Evolutionary conservation across 2,888 invertebrate species (phyloP), one percentile per base, ranked within the genome.

Genomic region (Carterocephalus palaemon): DNA sequence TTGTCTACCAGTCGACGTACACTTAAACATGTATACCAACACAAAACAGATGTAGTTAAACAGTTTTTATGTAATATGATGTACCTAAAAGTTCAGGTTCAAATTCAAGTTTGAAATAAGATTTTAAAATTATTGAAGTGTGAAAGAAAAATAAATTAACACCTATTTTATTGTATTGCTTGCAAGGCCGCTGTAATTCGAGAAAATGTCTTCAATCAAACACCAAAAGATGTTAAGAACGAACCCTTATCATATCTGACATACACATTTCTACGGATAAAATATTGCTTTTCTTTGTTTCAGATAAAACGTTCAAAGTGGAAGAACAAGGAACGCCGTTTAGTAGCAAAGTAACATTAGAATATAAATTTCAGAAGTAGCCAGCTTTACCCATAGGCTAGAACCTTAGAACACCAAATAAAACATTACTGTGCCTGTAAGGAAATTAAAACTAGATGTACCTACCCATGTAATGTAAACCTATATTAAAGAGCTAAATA

Each of bases 191-290:
- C n/a, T n/a, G n/a, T n/a, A n/a, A n/a, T n/a, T n/a, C n/a, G n/a
- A n/a, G n/a, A n/a, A n/a, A n/a, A n/a, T n/a, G n/a, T n/a, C 62
- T 64, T 65, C 62, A 62, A 60, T 59, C 57, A 56, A 60, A 62
- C 59, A 56, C 52, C 60, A 59, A 65, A 64, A 67, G 60, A 62
- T 64, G 66, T 60, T 59, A 46, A 53, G 48, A 56, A 60, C 63
- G 66, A 56, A 69, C 73, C 71, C 70, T 64, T 61, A 60, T 73
- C 73, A 71, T 52, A 46, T 38, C 24, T 34, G 12, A 28, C 24
- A 32, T 37, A 28, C 23, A 17, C 15, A 29, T 28, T 45, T 28
- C n/a, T 32, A 19, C 19, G 8, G 10, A 32, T 32, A 32, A 19
- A 47, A 28, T 40, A 32, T 45, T 12, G 39, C 24, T 26, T 45